A percentile compares a stretch with the other conserved stretches of the same genome.
phyloP scores from a whole-genome alignment of 1,140 invertebrate genomes.

The Drosophila littoralis region DNA sequence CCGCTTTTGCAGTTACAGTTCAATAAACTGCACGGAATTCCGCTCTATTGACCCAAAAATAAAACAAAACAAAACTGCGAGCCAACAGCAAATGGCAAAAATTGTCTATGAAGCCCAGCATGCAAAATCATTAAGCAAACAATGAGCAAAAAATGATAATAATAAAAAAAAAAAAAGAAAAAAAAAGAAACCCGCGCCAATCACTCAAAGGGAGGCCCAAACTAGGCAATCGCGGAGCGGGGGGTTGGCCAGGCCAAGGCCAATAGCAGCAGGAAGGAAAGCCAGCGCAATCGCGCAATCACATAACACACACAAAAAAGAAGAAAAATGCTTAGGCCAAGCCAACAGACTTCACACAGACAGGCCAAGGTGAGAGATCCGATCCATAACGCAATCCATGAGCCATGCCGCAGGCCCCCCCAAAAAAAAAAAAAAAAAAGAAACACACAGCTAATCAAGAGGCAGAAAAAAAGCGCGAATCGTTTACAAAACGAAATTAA shows the following conservation, averaged over 20 bases:
- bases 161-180: constrained; percentile 7
- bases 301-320: constrained; percentile 11
- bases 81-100: constrained; percentile 53
- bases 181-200: constrained; percentile 18
- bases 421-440: not conserved
- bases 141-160: constrained; percentile 56
- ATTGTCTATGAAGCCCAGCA: constrained; percentile 37
- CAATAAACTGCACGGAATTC: constrained; percentile 75
- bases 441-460: constrained; percentile 22
- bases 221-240: not conserved
- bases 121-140: constrained; percentile 76
- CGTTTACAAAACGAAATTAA: not conserved
- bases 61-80: constrained; percentile 33
- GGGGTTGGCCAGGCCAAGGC: constrained; percentile 61
- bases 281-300: constrained; percentile 38
- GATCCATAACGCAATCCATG: constrained; percentile 36
- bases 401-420: constrained; percentile 10
- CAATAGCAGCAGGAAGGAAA: constrained; percentile 72
- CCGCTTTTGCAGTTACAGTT: constrained; percentile 53
- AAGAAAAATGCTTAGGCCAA: constrained; percentile 35
- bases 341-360: constrained; percentile 15
- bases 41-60: constrained; percentile 78
- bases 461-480: not conserved
- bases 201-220: constrained; percentile 43
- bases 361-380: constrained; percentile 45